Evolutionary conservation across 2,888 invertebrate genomes (phyloP), one percentile per base, ranked within the genome.

Genomic region (Stramonita haemastoma): DNA sequence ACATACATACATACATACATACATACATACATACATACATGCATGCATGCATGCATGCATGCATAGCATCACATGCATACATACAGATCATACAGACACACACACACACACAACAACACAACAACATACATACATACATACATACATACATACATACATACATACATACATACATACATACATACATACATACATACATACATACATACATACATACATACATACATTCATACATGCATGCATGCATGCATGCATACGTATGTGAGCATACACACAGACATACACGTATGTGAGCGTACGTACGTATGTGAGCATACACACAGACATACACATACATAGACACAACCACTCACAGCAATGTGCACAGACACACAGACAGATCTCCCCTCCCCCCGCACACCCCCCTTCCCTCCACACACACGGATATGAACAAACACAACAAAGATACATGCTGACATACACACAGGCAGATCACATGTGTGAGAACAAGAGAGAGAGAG

Each of bases 151-250:
- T 5, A 77, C 4, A n/a, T 4, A n/a, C 26, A 29, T 11, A 11
- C 77, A 77, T n/a, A n/a, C 19, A 77, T 4, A n/a, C 77, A 77
- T n/a, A 77, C 77, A 77, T n/a, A 77, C 19, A 17, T 29, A n/a
- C 77, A n/a, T 29, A 77, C 26, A n/a, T n/a, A 77, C 77, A 77
- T 29, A 17, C 77, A n/a, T n/a, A 77, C 77, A 77, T n/a, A 77
- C 77, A 77, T n/a, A 77, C 77, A 77, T n/a, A 77, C 11, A n/a
- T n/a, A 77, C 77, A 77, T n/a, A 77, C 77, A n/a, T n/a, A 77
- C 77, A 77, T n/a, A 77, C 77, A 77, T 26, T 22, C 77, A 77
- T 4, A 77, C 77, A 77, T 4, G n/a, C 77, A 77, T n/a, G n/a
- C 77, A 77, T 11, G 11, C 19, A 77, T n/a, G 11, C 29, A 77